These are phyloP conservation scores for Sphaerophoria rueppellii DNA, from an alignment of 2,888 invertebrate genomes.

Conservation along the genomic window DNA sequence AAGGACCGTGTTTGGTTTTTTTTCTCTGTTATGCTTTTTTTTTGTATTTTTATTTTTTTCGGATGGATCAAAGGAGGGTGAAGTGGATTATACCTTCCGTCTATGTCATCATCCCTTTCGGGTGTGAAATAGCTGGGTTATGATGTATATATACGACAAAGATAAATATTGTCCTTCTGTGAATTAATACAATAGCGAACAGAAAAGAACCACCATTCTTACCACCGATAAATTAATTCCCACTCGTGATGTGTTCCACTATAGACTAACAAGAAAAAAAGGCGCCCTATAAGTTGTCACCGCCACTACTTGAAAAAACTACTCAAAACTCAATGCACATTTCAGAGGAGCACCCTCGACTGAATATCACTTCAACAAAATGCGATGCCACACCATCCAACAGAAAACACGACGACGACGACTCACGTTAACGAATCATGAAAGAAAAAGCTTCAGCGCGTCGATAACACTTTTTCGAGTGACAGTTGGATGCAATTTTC, in stretches of 20 bases:
- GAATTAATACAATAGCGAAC: background rate
- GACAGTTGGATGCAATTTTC: constrained; percentile 63
- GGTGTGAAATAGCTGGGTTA: constrained; percentile 21
- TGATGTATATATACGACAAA: constrained; percentile 48
- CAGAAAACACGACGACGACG: background rate
- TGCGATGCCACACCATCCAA: constrained; percentile 9
- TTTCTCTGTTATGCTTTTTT: background rate
- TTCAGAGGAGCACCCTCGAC: constrained; percentile 70
- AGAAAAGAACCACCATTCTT: constrained; percentile 39
- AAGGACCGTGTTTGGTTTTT: constrained; percentile 53
- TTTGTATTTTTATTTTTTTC: background rate
- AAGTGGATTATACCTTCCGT: constrained; percentile 3
- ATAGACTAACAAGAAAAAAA: constrained; percentile 51
- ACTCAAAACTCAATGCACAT: constrained; percentile 65
- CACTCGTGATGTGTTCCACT: constrained; percentile 50
- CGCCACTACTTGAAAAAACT: constrained; percentile 57
- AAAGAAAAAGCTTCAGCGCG: constrained; percentile 51
- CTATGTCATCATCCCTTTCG: constrained; percentile 29
- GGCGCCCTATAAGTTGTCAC: constrained; percentile 61
- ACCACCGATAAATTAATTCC: constrained; percentile 69
- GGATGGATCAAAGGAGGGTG: background rate
- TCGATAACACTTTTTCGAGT: constrained; percentile 48
- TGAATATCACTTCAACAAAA: constrained; percentile 61
- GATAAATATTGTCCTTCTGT: constrained; percentile 12
- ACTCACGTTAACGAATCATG: constrained; percentile 13